phyloP scores from a whole-genome alignment of 2,888 invertebrate genomes.

The Iselma pallidipennis region DNA sequence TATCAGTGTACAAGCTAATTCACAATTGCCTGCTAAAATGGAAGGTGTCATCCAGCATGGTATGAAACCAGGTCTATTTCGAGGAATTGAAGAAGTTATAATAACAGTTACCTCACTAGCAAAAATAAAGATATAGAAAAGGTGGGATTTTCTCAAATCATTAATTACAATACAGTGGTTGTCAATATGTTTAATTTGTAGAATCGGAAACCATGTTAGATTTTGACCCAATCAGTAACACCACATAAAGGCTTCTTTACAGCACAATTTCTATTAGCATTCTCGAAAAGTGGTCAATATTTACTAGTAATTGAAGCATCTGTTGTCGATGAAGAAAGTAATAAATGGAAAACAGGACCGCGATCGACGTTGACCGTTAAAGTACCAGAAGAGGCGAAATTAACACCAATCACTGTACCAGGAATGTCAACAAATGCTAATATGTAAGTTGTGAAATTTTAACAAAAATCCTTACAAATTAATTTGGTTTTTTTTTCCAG shows the following conservation, averaged over 20 bases:
- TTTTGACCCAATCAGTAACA: slow-evolving; percentile 77
- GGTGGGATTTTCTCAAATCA: slow-evolving; percentile 31
- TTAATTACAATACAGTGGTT: not conserved
- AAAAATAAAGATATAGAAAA: slow-evolving; percentile 52
- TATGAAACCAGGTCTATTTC: slow-evolving; percentile 67
- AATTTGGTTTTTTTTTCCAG: too few relatives aligned
- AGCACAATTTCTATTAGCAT: slow-evolving; percentile 84
- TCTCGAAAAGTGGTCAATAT: slow-evolving; percentile 70
- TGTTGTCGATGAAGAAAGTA: slow-evolving; percentile 81
- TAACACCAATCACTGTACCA: slow-evolving; percentile 51
- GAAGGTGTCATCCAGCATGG: slow-evolving; percentile 89
- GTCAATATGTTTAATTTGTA: slow-evolving; percentile 32
- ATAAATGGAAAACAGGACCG: slow-evolving; percentile 90
- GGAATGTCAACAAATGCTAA: slow-evolving; percentile 53
- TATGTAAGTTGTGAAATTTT: slow-evolving; percentile 44
- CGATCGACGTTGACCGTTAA: slow-evolving; percentile 75
- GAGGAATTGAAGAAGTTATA: slow-evolving; percentile 72
- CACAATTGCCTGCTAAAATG: slow-evolving; percentile 88
- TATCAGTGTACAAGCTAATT: slow-evolving; percentile 79
- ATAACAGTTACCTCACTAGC: slow-evolving; percentile 68
- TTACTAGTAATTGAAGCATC: slow-evolving; percentile 82
- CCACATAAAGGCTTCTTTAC: slow-evolving; percentile 95
- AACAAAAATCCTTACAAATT: not conserved
- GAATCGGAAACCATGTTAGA: slow-evolving; percentile 52
- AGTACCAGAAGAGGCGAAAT: slow-evolving; percentile 67